Evolutionary conservation across 2,888 invertebrate species (phyloP).

Genomic region (Coenonympha glycerion): DNA sequence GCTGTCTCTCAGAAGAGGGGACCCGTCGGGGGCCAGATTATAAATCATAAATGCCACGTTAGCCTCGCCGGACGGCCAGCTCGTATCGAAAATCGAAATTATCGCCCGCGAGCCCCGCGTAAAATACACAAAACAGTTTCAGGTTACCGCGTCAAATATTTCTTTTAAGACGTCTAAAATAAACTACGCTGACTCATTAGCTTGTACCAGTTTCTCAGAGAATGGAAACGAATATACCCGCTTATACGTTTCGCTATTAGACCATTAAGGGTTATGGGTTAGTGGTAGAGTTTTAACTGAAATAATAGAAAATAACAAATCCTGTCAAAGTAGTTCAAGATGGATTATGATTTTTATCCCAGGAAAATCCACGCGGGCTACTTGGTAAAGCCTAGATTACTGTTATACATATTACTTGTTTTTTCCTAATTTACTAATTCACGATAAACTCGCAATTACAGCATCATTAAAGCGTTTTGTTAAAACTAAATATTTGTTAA

Average conservation of each 20-base stretch:
- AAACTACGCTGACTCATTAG: conserved; percentile 52
- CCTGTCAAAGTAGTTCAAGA: too few relatives aligned
- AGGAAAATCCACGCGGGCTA: too few relatives aligned
- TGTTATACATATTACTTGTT: too few relatives aligned
- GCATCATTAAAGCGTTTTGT: conserved; percentile 12
- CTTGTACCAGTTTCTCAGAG: conserved; percentile 15
- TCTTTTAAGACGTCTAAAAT: conserved; percentile 51
- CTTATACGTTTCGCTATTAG: conserved; percentile 9
- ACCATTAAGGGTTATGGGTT: background rate
- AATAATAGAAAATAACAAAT: background rate
- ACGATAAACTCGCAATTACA: conserved; percentile 14
- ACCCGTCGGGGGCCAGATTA: conserved; percentile 66
- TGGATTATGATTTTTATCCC: too few relatives aligned
- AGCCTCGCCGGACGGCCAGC: conserved; percentile 47
- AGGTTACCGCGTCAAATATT: conserved; percentile 65
- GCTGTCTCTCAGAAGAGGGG: conserved; percentile 62
- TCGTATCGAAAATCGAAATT: conserved; percentile 69
- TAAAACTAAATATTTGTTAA: conserved; percentile 19
- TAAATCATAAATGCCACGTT: conserved; percentile 73
- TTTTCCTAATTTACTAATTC: too few relatives aligned
- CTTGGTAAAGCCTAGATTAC: too few relatives aligned
- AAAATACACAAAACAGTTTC: conserved; percentile 70
- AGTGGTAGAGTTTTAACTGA: background rate
- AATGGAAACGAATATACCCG: conserved; percentile 9
- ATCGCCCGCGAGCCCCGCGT: conserved; percentile 60